Conservation (phyloP, 2,113 vertebrate species). For the Erpornis zantholeuca region DNA sequence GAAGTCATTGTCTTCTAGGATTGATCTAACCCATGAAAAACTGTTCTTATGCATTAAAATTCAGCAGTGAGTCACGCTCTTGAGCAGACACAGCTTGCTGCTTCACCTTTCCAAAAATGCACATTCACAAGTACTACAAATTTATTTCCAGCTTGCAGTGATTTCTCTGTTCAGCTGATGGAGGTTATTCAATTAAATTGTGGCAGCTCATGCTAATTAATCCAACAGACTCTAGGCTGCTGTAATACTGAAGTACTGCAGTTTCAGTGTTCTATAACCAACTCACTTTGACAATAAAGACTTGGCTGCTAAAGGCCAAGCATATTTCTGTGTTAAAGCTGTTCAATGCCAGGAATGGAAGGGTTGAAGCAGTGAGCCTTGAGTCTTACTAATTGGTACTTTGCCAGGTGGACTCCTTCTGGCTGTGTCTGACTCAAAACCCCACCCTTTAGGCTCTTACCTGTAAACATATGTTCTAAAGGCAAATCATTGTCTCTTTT, state of each 20-base stretch:
- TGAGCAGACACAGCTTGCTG: neutral
- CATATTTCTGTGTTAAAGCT: neutral
- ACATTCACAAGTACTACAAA: neutral
- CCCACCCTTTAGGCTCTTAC: neutral
- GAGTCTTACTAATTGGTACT: neutral
- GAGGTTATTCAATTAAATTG: neutral
- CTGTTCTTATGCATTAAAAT: neutral
- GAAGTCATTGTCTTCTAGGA: neutral
- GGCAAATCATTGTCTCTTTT: constrained; percentile 51
- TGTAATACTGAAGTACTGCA: neutral
- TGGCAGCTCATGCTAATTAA: neutral
- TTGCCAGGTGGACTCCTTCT: neutral
- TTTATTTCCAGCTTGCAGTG: neutral
- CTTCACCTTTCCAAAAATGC: neutral
- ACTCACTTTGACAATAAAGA: neutral
- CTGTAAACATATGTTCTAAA: constrained; percentile 42
- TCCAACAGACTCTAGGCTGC: neutral
- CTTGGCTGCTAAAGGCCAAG: neutral
- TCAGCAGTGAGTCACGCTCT: neutral
- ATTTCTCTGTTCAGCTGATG: neutral
- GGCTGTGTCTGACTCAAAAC: neutral
- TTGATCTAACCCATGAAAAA: neutral
- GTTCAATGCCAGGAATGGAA: neutral
- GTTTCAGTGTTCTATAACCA: neutral
- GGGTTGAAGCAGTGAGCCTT: neutral